A percentile compares a stretch with the other conserved stretches of the same genome.
These are phyloP conservation scores for Phylloscopus trochilus DNA, from an alignment of 2,113 vertebrate species.

Conservation along the genomic window DNA sequence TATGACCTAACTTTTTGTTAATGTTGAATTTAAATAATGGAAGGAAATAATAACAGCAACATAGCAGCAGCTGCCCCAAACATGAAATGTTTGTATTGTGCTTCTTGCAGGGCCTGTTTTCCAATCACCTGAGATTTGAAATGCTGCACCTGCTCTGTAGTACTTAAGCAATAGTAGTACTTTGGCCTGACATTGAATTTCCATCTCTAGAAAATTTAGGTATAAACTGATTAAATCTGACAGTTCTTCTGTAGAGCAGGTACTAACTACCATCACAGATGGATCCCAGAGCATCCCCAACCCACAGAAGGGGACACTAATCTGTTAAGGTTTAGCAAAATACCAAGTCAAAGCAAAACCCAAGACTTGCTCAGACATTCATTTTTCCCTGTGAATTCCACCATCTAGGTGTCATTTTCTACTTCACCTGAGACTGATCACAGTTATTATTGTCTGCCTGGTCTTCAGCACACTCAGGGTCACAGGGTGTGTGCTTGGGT, in stretches of 20 bases:
- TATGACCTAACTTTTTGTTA: background rate
- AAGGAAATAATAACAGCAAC: background rate
- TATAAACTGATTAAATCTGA: conserved; percentile 9
- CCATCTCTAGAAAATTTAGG: background rate
- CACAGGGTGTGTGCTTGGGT: fast-evolving
- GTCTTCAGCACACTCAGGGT: background rate
- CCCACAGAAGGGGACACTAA: background rate
- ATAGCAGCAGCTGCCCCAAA: background rate
- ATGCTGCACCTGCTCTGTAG: background rate
- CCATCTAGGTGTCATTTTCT: background rate
- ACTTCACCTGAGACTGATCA: fast-evolving
- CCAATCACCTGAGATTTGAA: conserved; percentile 10
- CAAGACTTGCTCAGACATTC: background rate
- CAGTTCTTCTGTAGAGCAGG: background rate
- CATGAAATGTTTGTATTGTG: background rate
- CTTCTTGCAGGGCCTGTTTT: background rate
- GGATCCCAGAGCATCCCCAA: background rate
- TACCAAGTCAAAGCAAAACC: background rate
- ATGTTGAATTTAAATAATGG: conserved; percentile 13
- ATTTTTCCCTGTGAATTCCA: background rate
- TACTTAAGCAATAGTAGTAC: background rate
- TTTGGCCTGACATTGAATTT: background rate
- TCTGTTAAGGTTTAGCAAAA: background rate
- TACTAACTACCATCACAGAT: background rate
- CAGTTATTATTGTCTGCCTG: background rate